Percentiles rank a stretch among this genome's conserved stretches.
Evolutionary conservation across 2,797 vertebrate genomes (phyloP).

Genomic region (Pangasius macronema): DNA sequence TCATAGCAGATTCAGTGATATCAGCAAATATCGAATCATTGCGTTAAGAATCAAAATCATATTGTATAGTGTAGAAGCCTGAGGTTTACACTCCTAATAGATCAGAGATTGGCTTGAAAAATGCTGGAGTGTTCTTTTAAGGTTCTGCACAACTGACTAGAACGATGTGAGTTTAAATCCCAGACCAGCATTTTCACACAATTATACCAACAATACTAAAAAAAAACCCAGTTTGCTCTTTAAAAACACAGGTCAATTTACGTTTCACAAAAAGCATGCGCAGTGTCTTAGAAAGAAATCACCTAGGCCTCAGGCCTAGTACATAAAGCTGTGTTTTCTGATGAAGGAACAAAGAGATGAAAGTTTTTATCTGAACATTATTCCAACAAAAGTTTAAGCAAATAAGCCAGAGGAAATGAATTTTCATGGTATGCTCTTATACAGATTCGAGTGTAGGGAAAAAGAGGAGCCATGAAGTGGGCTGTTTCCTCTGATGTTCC

Average conservation of each 20-base stretch:
- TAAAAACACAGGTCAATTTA: background rate
- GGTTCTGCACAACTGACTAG: background rate
- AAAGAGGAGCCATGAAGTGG: background rate
- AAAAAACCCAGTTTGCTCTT: background rate
- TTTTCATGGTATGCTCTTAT: background rate
- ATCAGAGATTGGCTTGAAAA: background rate
- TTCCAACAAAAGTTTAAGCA: background rate
- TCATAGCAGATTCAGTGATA: background rate
- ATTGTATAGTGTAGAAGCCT: background rate
- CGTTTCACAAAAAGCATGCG: background rate
- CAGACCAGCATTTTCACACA: background rate
- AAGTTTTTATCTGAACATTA: background rate
- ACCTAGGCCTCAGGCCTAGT: background rate
- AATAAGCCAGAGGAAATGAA: conserved; percentile 16
- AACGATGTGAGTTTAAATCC: background rate
- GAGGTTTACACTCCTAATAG: background rate
- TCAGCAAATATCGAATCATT: background rate
- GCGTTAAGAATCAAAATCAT: background rate
- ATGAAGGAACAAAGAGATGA: background rate
- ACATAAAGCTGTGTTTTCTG: background rate
- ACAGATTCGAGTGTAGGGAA: background rate
- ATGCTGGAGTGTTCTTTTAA: background rate
- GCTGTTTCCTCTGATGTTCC: background rate
- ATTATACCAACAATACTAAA: background rate
- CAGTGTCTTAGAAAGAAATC: background rate